Base-by-base conservation (phyloP, 2,113 vertebrate genomes). In the Desmodus rotundus region DNA sequence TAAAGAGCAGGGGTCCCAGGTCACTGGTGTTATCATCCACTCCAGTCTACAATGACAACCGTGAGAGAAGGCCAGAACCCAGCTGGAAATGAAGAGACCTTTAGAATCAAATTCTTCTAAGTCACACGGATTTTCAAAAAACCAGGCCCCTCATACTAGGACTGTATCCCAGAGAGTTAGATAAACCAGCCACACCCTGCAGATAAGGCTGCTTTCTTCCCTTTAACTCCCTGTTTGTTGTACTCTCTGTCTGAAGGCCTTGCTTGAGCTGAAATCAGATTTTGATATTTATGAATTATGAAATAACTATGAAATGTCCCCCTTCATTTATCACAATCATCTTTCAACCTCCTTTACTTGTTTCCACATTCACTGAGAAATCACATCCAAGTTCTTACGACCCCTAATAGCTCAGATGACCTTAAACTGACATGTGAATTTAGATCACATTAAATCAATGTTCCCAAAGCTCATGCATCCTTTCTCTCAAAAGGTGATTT, bases 401-500 rank as follows among this genome's bases (percentile, higher is more conserved):
- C 67, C 95, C 73, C 52, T 38, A 38, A 65, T 38, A 70, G 68
- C 15, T 81, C 47, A 87, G 78, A 76, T 65, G 87, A 96, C 93
- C 91, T 96, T 74, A 67, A 81, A 50, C 65, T 56, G 90, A 74
- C 1, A 5, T 77, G 82, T 56, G 93, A 78, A 92, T 96, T 91
- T 94, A 38, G 45, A 96, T 78, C 52, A n/a, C 4, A 15, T 90
- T 95, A 93, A 96, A 90, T 95, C 93, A 91, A 2, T 50, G 43
- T 56, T 96, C 73, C 54, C 81, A 92, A 88, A 61, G 16, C 38
- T 65, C 45, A 0, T 41, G 61, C 70, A 77, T 52, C 33, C 41
- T 92, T 94, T 89, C 41, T 87, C 94, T 94, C 15, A 31, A 31
- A 80, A 70, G 73, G 67, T 84, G 45, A 90, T 96, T 88, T 96